phyloP scores from a whole-genome alignment of 2,888 invertebrate species.

The Stegana nigrithorax region DNA sequence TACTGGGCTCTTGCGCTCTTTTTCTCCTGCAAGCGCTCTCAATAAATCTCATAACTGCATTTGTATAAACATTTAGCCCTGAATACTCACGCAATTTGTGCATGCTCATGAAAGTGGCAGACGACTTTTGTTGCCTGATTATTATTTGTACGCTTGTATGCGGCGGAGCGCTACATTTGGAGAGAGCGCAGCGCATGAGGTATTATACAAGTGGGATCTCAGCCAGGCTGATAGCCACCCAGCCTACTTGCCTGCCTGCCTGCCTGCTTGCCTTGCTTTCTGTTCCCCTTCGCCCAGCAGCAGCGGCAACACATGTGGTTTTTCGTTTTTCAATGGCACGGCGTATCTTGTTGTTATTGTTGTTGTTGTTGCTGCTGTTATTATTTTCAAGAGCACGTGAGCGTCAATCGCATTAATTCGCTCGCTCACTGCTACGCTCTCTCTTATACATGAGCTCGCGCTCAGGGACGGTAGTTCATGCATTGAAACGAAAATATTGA shows the following conservation, averaged over 20 bases:
- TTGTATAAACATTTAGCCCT: constrained; percentile 19
- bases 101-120: not conserved
- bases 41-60: no score
- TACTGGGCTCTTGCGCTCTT: no score
- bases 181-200: not conserved
- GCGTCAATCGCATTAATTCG: constrained; percentile 5
- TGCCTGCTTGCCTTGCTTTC: constrained; percentile 31
- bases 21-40: no score
- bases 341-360: no score
- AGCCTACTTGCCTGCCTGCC: not conserved
- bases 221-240: not conserved
- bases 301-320: constrained; percentile 28
- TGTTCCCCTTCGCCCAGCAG: constrained; percentile 28
- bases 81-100: constrained; percentile 16
- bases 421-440: not conserved
- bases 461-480: constrained; percentile 48
- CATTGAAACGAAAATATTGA: constrained; percentile 45
- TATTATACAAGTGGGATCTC: not conserved
- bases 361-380: no score
- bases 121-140: no score
- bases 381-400: constrained; percentile 45
- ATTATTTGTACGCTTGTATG: no score
- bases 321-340: constrained; percentile 22
- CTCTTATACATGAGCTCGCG: constrained; percentile 32
- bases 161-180: not conserved